These are phyloP conservation scores for Xanthia icteritia DNA, from an alignment of 2,888 invertebrate species.

Conservation along the genomic window DNA sequence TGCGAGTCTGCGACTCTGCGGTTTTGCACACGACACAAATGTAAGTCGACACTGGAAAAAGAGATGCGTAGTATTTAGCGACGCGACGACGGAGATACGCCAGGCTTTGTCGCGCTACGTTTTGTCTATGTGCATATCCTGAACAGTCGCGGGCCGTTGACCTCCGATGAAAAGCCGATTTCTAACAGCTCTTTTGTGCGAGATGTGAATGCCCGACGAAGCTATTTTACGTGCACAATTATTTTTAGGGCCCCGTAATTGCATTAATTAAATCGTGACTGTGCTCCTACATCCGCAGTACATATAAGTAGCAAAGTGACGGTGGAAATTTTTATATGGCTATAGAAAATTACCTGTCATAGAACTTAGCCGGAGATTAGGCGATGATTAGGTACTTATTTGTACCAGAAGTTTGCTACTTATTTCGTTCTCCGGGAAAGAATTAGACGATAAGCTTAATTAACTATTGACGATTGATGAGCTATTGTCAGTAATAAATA, in stretches of 20 bases:
- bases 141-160: slow-evolving; percentile 81
- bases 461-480: slow-evolving; percentile 26
- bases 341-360: slow-evolving; percentile 31
- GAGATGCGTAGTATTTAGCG: slow-evolving; percentile 67
- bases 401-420: slow-evolving; percentile 10
- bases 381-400: slow-evolving; percentile 30
- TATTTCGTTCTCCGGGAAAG: slow-evolving; percentile 11
- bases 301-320: slow-evolving; percentile 36
- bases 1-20: slow-evolving; percentile 55
- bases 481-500: slow-evolving; percentile 6
- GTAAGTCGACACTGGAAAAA: slow-evolving; percentile 59
- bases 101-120: slow-evolving; percentile 78
- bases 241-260: slow-evolving; percentile 64
- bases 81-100: slow-evolving; percentile 66
- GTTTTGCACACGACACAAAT: slow-evolving; percentile 65
- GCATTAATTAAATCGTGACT: slow-evolving; percentile 49
- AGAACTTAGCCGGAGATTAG: slow-evolving; percentile 22
- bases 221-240: slow-evolving; percentile 67
- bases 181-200: slow-evolving; percentile 77
- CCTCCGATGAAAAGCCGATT: slow-evolving; percentile 84
- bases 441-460: slow-evolving; percentile 12
- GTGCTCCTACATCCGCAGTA: slow-evolving; percentile 30
- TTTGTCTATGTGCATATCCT: slow-evolving; percentile 89
- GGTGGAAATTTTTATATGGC: slow-evolving; percentile 10
- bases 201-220: slow-evolving; percentile 77